A percentile compares a stretch with the other conserved stretches of the same genome.
Conservation (phyloP, 2,888 invertebrate genomes). For the Pseudococcus jackbeardsleyi region DNA sequence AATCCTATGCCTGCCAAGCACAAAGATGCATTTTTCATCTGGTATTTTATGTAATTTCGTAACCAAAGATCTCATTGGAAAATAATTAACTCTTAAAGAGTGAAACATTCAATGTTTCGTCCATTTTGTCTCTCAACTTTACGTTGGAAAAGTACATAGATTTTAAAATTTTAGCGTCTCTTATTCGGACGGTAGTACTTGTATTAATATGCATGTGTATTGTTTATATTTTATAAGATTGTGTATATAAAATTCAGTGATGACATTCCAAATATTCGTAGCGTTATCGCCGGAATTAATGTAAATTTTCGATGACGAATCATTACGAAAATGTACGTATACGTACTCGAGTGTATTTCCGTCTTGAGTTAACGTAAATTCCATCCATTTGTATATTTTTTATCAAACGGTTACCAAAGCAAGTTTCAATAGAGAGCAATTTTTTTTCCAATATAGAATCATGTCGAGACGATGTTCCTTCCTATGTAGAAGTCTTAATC, state of each 20-base stretch:
- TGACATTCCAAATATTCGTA: constrained; percentile 17
- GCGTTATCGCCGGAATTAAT: background rate
- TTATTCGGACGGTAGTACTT: background rate
- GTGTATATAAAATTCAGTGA: constrained; percentile 3
- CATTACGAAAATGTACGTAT: background rate
- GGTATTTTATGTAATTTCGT: background rate
- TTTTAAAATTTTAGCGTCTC: background rate
- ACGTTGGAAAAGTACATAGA: background rate
- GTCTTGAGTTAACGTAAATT: constrained; percentile 9
- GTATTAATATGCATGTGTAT: background rate
- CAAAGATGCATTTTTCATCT: constrained; percentile 33
- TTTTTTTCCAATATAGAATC: background rate
- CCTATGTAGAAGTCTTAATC: background rate
- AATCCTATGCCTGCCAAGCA: background rate
- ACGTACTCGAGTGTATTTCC: constrained; percentile 8
- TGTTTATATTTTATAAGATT: background rate
- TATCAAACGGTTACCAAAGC: constrained; percentile 7
- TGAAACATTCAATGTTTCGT: constrained; percentile 20
- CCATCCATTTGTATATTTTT: constrained; percentile 23
- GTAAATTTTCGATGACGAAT: background rate
- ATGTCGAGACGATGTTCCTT: background rate
- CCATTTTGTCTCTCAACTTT: background rate
- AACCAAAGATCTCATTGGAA: constrained; percentile 13
- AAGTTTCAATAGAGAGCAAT: constrained; percentile 1
- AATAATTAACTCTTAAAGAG: background rate